Conservation (phyloP, 2,113 vertebrate genomes). For the Megaleporinus macrocephalus region DNA sequence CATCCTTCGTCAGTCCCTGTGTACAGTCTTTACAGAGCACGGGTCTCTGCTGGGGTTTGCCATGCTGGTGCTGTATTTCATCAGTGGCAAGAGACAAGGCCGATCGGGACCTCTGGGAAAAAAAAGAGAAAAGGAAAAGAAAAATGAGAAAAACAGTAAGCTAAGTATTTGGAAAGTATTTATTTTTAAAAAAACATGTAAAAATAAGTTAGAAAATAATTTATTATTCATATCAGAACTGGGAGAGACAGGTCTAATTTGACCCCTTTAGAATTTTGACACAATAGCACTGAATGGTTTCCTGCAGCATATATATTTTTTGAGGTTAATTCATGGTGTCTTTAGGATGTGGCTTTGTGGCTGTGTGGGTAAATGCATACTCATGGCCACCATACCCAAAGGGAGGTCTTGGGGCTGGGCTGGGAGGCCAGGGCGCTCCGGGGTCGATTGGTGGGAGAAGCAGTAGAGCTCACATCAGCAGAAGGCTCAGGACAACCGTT, state of each 20-base stretch:
- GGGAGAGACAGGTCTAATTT: too few relatives aligned
- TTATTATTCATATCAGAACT: too few relatives aligned
- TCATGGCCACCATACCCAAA: constrained; percentile 62
- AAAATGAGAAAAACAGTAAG: background rate
- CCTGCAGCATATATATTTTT: too few relatives aligned
- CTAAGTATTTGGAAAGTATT: too few relatives aligned
- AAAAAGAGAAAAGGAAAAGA: background rate
- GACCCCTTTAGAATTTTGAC: too few relatives aligned
- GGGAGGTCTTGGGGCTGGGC: constrained; percentile 59
- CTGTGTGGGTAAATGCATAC: background rate
- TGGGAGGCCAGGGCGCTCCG: constrained; percentile 65
- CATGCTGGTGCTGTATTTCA: constrained; percentile 35
- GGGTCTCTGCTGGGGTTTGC: constrained; percentile 24
- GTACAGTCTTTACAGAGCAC: background rate
- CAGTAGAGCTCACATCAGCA: constrained; percentile 51
- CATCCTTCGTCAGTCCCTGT: constrained; percentile 69
- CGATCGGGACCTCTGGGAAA: constrained; percentile 68
- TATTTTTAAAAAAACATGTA: too few relatives aligned
- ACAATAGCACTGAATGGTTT: too few relatives aligned
- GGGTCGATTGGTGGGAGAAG: constrained; percentile 33
- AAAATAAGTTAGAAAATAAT: too few relatives aligned
- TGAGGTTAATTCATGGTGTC: too few relatives aligned
- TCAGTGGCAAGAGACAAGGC: constrained; percentile 65
- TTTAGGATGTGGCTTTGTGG: too few relatives aligned
- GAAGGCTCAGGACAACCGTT: constrained; percentile 70